Evolutionary conservation across 2,797 vertebrate genomes (phyloP).

Genomic region (Psittacula echo): DNA sequence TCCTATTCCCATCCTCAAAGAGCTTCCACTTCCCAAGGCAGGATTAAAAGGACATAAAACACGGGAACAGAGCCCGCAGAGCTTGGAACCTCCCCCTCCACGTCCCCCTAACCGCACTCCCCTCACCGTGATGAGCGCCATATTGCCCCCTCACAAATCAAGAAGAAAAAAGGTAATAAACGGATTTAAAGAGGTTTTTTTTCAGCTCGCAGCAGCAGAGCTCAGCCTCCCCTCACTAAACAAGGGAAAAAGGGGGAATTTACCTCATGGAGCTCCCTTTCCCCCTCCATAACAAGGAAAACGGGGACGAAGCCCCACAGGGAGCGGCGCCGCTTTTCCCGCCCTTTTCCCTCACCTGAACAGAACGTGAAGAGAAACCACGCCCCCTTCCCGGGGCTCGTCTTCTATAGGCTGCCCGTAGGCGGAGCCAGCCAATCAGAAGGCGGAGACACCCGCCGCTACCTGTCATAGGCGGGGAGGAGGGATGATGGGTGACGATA

Average conservation of each 20-base stretch:
- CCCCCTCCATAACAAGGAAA: rapidly evolving
- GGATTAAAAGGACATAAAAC: not conserved
- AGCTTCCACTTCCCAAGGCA: too few relatives aligned
- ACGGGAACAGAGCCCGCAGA: rapidly evolving
- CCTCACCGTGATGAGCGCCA: rapidly evolving
- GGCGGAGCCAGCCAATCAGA: not conserved
- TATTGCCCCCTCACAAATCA: rapidly evolving
- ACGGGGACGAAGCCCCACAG: rapidly evolving
- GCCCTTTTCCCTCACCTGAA: not conserved
- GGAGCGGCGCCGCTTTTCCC: not conserved
- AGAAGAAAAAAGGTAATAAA: rapidly evolving
- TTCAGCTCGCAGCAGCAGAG: not conserved
- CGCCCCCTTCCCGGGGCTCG: rapidly evolving
- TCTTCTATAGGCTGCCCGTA: not conserved
- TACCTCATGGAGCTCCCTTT: rapidly evolving
- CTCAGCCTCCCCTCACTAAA: not conserved
- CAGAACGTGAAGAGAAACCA: rapidly evolving
- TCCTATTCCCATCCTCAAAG: too few relatives aligned
- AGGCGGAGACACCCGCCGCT: rapidly evolving
- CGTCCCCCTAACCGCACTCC: rapidly evolving
- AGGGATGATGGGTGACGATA: rapidly evolving
- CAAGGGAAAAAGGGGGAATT: rapidly evolving
- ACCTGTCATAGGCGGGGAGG: rapidly evolving
- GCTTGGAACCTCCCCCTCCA: not conserved
- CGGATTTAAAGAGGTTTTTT: not conserved